Conservation (phyloP, 2,113 vertebrate genomes). For the Geothlypis trichas region DNA sequence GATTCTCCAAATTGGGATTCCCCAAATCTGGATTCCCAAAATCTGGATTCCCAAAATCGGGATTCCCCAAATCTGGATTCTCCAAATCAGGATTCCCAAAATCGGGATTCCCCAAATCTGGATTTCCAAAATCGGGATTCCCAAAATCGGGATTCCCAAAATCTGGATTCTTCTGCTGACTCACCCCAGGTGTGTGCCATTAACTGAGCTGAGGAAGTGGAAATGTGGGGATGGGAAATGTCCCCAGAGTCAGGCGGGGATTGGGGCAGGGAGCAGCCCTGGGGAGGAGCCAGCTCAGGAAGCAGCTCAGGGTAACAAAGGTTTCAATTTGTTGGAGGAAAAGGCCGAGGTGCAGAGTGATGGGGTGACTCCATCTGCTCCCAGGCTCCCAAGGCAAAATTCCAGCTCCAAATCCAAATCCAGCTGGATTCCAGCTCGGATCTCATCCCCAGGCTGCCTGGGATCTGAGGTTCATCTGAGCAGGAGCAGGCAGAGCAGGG, state of each 20-base stretch:
- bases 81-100: too few relatives aligned
- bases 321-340: conserved; percentile 50
- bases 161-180: too few relatives aligned
- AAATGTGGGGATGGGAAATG: neutral
- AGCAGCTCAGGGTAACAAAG: conserved; percentile 57
- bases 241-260: conserved; percentile 31
- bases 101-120: too few relatives aligned
- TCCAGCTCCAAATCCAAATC: neutral
- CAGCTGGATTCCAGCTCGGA: neutral
- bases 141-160: too few relatives aligned
- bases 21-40: too few relatives aligned
- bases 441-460: neutral
- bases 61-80: too few relatives aligned
- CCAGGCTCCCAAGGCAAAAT: neutral
- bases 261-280: conserved; percentile 33
- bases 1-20: too few relatives aligned
- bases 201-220: conserved; percentile 23
- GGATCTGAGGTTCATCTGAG: too few relatives aligned
- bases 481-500: too few relatives aligned
- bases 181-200: conserved; percentile 61
- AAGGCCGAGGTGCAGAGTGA: conserved; percentile 56
- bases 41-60: too few relatives aligned
- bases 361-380: conserved; percentile 41
- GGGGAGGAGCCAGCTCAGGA: conserved; percentile 53
- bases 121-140: too few relatives aligned